A percentile compares a stretch with the other conserved stretches of the same genome.
phyloP scores from a whole-genome alignment of 2,888 invertebrate genomes.

The Oxytorus armatus region DNA sequence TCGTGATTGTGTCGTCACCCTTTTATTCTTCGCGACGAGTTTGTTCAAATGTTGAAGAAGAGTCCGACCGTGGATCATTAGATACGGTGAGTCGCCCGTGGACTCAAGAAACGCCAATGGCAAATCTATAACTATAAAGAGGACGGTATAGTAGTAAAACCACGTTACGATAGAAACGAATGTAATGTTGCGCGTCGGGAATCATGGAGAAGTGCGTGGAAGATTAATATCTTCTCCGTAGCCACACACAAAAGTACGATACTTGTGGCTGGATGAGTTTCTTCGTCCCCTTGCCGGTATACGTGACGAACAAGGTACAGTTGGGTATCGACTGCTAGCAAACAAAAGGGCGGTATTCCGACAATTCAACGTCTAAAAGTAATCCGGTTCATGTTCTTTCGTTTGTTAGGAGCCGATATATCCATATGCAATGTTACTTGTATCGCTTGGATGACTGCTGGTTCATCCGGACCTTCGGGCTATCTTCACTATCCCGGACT shows the following conservation, averaged over 20 bases:
- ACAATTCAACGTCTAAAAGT: neutral
- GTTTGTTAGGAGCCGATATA: too few species aligned
- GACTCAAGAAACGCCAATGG: neutral
- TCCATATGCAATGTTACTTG: neutral
- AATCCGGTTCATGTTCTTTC: too few species aligned
- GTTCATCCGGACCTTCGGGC: too few species aligned
- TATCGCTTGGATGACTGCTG: too few species aligned
- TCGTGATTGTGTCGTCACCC: neutral
- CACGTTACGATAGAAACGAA: constrained; percentile 29
- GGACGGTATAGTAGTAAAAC: neutral
- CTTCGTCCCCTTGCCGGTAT: constrained; percentile 7
- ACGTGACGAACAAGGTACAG: constrained; percentile 3
- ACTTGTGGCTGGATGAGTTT: constrained; percentile 12
- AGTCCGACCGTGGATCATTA: constrained; percentile 30
- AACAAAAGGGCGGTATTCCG: neutral
- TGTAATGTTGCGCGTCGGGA: constrained; percentile 50
- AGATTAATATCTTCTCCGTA: constrained; percentile 44
- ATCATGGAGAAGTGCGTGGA: constrained; percentile 51
- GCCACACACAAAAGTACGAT: constrained; percentile 1
- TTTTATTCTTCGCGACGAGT: neutral
- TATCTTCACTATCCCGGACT: too few species aligned
- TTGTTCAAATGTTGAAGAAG: neutral
- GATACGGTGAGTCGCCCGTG: constrained; percentile 42
- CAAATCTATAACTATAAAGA: neutral
- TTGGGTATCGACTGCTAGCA: neutral